Percentiles rank a stretch among this genome's conserved stretches.
These are phyloP conservation scores for Cladorhizidae sp. DNA, from an alignment of 37 sponge, comb jelly and placozoan species.

Conservation along the genomic window DNA sequence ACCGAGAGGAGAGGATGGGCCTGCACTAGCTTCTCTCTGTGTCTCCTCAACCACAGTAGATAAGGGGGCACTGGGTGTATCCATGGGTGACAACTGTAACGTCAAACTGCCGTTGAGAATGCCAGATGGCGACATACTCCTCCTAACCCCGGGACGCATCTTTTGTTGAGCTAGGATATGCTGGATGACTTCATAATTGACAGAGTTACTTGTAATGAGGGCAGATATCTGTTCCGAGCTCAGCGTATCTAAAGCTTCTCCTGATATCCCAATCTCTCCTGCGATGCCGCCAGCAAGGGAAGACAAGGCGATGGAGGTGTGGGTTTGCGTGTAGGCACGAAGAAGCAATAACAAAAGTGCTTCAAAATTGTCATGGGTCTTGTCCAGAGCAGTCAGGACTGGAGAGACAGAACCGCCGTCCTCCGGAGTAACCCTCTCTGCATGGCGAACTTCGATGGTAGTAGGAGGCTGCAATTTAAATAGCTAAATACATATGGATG, in stretches of 20 bases:
- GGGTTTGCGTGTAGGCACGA: slow-evolving; percentile 12
- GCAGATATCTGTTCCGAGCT: slow-evolving; percentile 62
- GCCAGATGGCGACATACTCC: too few species aligned
- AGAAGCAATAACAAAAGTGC: slow-evolving; percentile 33
- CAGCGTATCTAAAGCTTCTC: slow-evolving; percentile 55
- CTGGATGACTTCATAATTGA: slow-evolving; percentile 74
- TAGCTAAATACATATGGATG: background rate
- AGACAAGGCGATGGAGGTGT: background rate
- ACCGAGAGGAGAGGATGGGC: background rate
- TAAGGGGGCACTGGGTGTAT: too few species aligned
- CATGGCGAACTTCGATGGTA: background rate
- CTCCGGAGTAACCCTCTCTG: background rate
- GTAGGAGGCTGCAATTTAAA: background rate
- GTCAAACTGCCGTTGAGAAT: too few species aligned
- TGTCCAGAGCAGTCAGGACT: slow-evolving; percentile 32
- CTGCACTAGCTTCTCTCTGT: background rate
- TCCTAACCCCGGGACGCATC: background rate
- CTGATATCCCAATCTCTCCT: slow-evolving; percentile 31
- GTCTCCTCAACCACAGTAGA: background rate
- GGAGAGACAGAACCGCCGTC: background rate
- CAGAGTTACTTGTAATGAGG: slow-evolving; percentile 69
- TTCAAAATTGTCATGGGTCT: slow-evolving; percentile 44
- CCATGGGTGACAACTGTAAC: too few species aligned
- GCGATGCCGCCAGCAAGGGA: background rate
- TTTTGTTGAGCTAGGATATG: slow-evolving; percentile 56